Conservation (phyloP, 2,888 invertebrate species). For the Leptopilina drosophilae region DNA sequence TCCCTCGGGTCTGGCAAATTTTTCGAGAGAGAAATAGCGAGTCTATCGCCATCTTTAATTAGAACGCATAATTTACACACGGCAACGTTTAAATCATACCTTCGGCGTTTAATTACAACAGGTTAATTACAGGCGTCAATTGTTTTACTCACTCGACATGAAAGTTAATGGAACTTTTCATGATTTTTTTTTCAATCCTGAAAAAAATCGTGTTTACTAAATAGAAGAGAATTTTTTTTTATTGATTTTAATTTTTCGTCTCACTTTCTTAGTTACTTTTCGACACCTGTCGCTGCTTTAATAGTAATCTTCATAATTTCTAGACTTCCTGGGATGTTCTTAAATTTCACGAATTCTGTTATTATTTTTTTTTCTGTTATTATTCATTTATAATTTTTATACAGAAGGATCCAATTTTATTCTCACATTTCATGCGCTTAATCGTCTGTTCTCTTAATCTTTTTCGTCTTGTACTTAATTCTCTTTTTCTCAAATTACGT, state of each 20-base stretch:
- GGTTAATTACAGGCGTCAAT: slow-evolving; percentile 26
- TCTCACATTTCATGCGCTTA: background rate
- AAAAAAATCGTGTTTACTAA: background rate
- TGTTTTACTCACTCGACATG: slow-evolving; percentile 1
- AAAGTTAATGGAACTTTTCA: background rate
- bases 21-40: background rate
- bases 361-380: too few relatives aligned
- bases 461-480: background rate
- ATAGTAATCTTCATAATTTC: too few relatives aligned
- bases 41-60: slow-evolving; percentile 15
- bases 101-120: slow-evolving; percentile 7
- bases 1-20: background rate
- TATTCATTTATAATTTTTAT: too few relatives aligned
- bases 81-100: background rate
- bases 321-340: background rate
- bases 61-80: slow-evolving; percentile 19
- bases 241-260: background rate
- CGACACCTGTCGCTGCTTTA: too few relatives aligned
- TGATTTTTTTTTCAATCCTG: background rate
- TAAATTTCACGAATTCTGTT: background rate
- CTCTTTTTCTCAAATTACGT: background rate
- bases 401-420: too few relatives aligned
- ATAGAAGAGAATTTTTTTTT: background rate
- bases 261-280: too few relatives aligned
- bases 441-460: background rate